These are phyloP conservation scores for Calcarius lapponicus DNA, from an alignment of 2,797 vertebrate species.

Conservation along the genomic window DNA sequence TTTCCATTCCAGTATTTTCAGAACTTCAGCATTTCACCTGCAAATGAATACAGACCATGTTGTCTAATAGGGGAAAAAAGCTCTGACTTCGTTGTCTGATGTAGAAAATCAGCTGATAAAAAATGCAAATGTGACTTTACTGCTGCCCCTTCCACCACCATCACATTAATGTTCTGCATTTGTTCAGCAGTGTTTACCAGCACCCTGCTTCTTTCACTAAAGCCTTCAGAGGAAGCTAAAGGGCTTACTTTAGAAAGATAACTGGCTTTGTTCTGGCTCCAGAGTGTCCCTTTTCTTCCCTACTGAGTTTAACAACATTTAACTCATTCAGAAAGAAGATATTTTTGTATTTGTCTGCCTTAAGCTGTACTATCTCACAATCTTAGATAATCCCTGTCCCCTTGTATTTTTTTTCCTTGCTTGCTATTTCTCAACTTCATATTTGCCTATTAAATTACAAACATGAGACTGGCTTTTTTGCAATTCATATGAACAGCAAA, in stretches of 20 bases:
- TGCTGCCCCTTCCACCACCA: not conserved
- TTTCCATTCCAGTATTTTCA: not conserved
- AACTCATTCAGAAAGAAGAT: slow-evolving; percentile 60
- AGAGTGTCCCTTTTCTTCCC: not conserved
- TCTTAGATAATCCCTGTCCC: slow-evolving; percentile 16
- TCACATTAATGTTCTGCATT: not conserved
- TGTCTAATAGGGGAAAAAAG: not conserved
- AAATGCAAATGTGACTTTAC: not conserved
- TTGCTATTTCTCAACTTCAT: slow-evolving; percentile 35
- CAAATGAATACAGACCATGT: not conserved
- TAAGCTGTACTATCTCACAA: slow-evolving; percentile 43
- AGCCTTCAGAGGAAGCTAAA: not conserved
- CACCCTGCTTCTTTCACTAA: not conserved
- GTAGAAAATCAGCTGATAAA: not conserved
- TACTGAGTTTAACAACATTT: not conserved
- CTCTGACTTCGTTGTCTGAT: not conserved
- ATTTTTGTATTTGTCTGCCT: slow-evolving; percentile 49
- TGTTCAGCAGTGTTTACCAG: not conserved
- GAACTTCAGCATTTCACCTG: not conserved
- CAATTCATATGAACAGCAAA: slow-evolving; percentile 43
- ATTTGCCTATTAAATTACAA: slow-evolving; percentile 23
- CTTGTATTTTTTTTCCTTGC: slow-evolving; percentile 11
- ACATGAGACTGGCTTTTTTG: not conserved
- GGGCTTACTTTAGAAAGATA: not conserved
- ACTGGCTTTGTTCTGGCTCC: not conserved